Evolutionary conservation across 2,888 invertebrate genomes (phyloP).

Genomic region (Plusia festucae): DNA sequence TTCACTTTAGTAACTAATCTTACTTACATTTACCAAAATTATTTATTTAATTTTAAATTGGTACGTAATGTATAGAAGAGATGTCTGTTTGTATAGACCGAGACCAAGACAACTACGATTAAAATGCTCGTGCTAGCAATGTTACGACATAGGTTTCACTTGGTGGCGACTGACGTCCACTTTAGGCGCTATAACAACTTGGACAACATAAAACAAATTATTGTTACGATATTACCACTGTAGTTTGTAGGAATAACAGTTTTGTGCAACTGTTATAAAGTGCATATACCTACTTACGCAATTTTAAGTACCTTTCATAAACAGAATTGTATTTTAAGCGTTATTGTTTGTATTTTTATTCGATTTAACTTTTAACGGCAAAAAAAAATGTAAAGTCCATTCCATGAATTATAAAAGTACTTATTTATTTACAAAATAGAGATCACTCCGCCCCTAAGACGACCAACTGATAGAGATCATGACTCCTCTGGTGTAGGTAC

Average conservation of each 20-base stretch:
- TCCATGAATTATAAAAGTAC: too few species aligned
- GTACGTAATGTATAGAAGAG: neutral
- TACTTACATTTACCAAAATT: neutral
- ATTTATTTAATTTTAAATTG: too few species aligned
- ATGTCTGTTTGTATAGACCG: slow-evolving; percentile 10
- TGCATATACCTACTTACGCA: too few species aligned
- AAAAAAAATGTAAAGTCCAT: too few species aligned
- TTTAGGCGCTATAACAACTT: slow-evolving; percentile 39
- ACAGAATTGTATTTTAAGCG: neutral
- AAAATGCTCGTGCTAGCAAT: slow-evolving; percentile 27
- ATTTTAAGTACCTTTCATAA: neutral
- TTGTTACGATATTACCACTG: slow-evolving; percentile 13
- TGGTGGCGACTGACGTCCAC: slow-evolving; percentile 26
- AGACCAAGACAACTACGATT: slow-evolving; percentile 35
- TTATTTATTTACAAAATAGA: too few species aligned
- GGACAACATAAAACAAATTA: slow-evolving; percentile 27
- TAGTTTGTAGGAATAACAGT: neutral
- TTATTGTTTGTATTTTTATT: neutral
- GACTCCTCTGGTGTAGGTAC: too few species aligned
- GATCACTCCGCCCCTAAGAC: too few species aligned
- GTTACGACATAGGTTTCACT: slow-evolving; percentile 63
- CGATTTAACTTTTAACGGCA: too few species aligned
- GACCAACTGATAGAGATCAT: too few species aligned
- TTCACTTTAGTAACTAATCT: neutral
- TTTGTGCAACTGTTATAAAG: neutral